Conservation (phyloP, 2,113 vertebrate genomes). For the Epinephelus moara region DNA sequence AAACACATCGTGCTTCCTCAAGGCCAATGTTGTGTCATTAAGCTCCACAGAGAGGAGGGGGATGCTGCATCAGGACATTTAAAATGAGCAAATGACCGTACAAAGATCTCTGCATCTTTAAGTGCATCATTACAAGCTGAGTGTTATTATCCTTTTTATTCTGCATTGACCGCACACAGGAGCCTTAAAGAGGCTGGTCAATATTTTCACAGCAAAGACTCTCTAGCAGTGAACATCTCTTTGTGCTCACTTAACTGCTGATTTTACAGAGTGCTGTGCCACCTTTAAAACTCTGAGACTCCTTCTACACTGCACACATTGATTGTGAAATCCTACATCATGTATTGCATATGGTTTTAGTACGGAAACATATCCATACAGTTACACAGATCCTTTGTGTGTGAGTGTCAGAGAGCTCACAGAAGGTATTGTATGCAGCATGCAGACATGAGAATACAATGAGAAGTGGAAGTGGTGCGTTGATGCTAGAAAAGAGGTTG, state of each 20-base stretch:
- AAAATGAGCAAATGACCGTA: conserved; percentile 26
- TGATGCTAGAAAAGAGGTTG: conserved; percentile 31
- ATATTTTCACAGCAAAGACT: conserved; percentile 75
- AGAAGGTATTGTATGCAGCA: conserved; percentile 70
- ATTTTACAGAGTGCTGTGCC: background rate
- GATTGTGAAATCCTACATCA: background rate
- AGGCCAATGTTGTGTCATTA: conserved; percentile 50
- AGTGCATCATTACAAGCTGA: conserved; percentile 69
- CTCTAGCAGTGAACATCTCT: conserved; percentile 59
- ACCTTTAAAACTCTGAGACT: background rate
- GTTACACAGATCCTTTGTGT: conserved; percentile 6
- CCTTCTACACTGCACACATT: background rate
- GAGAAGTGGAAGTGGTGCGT: conserved; percentile 53
- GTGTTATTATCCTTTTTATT: conserved; percentile 48
- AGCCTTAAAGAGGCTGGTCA: conserved; percentile 60
- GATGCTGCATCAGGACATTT: conserved; percentile 29
- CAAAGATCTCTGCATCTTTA: conserved; percentile 48
- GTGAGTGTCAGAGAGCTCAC: conserved; percentile 15
- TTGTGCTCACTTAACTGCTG: conserved; percentile 36
- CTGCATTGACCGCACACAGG: conserved; percentile 50
- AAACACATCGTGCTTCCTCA: conserved; percentile 62
- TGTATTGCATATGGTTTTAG: background rate
- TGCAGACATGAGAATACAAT: conserved; percentile 55
- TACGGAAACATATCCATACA: conserved; percentile 17
- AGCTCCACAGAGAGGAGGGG: background rate